Evolutionary conservation across 2,797 vertebrate genomes (phyloP).

Genomic region (Falco naumanni): DNA sequence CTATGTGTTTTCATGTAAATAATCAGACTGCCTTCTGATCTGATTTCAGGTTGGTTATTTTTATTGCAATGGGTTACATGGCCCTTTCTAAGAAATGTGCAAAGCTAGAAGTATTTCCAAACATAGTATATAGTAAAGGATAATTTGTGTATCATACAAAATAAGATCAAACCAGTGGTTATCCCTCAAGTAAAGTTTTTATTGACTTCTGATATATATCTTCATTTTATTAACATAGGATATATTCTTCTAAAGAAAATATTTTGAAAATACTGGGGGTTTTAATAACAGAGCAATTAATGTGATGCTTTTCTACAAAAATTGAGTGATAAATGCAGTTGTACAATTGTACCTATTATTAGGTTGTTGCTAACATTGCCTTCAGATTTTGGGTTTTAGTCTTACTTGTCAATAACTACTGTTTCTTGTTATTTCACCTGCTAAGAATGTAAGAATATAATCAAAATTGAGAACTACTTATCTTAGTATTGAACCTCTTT

Average conservation of each 20-base stretch:
- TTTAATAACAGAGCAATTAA: neutral
- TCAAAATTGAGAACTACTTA: neutral
- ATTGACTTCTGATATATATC: neutral
- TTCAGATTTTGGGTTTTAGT: neutral
- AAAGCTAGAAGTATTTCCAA: constrained; percentile 33
- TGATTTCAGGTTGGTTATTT: constrained; percentile 35
- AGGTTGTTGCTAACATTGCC: neutral
- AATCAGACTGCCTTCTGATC: constrained; percentile 23
- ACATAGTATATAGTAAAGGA: neutral
- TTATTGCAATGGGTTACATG: constrained; percentile 11
- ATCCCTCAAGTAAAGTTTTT: neutral
- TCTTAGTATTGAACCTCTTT: neutral
- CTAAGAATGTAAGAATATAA: neutral
- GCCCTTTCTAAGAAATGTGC: constrained; percentile 44
- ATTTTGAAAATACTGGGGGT: neutral
- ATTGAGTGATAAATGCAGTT: neutral
- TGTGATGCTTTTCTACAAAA: neutral
- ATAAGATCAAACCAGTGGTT: neutral
- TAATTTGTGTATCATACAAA: neutral
- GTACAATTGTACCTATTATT: neutral
- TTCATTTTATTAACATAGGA: neutral
- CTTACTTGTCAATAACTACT: neutral
- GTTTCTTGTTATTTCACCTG: neutral
- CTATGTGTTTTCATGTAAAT: constrained; percentile 61
- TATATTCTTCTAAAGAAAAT: neutral